Conservation (phyloP, 2,888 invertebrate species). For the Rhagophthalmus giganteus region DNA sequence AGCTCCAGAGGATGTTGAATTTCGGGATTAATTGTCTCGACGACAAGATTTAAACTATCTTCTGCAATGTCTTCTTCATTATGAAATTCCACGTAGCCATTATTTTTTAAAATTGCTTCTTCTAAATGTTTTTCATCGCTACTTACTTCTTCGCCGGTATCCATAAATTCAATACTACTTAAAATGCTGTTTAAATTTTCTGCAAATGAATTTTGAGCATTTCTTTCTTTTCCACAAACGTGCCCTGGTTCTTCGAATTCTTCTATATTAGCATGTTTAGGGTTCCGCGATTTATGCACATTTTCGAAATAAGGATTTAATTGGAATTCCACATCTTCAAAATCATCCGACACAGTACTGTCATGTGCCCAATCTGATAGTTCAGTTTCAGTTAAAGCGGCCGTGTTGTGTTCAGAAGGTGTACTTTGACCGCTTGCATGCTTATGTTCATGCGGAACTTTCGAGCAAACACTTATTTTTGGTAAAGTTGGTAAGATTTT, state of each 20-base stretch:
- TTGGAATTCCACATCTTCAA: slow-evolving; percentile 67
- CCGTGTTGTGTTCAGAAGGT: slow-evolving; percentile 63
- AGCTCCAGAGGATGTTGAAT: slow-evolving; percentile 56
- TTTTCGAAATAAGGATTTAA: slow-evolving; percentile 58
- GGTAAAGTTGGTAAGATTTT: slow-evolving; percentile 49
- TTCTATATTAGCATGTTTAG: slow-evolving; percentile 50
- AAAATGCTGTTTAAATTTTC: slow-evolving; percentile 59
- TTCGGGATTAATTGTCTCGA: slow-evolving; percentile 47
- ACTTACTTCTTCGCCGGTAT: slow-evolving; percentile 82
- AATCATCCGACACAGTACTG: slow-evolving; percentile 75
- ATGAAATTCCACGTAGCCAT: slow-evolving; percentile 70
- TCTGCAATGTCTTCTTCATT: slow-evolving; percentile 55
- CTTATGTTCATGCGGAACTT: slow-evolving; percentile 40
- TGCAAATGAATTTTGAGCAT: slow-evolving; percentile 42
- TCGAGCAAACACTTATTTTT: slow-evolving; percentile 39
- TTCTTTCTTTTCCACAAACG: slow-evolving; percentile 47
- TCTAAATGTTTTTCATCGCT: slow-evolving; percentile 63
- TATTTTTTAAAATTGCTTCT: slow-evolving; percentile 57
- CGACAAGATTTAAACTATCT: slow-evolving; percentile 50
- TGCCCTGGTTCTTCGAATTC: slow-evolving; percentile 52
- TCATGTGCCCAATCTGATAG: slow-evolving; percentile 89
- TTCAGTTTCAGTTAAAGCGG: slow-evolving; percentile 81
- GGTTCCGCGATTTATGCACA: slow-evolving; percentile 44
- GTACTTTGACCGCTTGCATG: slow-evolving; percentile 57
- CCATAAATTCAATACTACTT: slow-evolving; percentile 84